These are phyloP conservation scores for Chironomus tepperi DNA, from an alignment of 1,140 invertebrate species.

Conservation along the genomic window DNA sequence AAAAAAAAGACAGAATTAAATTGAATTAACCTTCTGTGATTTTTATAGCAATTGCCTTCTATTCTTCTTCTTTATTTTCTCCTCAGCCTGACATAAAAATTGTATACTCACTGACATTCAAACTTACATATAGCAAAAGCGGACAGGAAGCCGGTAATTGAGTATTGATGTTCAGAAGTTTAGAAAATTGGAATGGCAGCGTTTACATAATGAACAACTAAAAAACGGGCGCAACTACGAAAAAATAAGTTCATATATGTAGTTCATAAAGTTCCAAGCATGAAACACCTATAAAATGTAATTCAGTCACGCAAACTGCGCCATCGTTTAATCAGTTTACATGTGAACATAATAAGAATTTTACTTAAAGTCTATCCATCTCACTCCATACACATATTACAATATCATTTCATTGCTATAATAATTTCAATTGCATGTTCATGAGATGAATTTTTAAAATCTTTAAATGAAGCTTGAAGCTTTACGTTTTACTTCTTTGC, in stretches of 20 bases:
- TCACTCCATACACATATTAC: too few relatives aligned
- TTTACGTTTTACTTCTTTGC: too few relatives aligned
- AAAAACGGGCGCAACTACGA: neutral
- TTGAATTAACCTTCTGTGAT: slow-evolving; percentile 22
- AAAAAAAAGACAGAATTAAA: neutral
- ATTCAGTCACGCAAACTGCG: slow-evolving; percentile 18
- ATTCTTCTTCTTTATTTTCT: neutral
- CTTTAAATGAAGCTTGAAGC: too few relatives aligned
- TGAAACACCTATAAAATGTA: slow-evolving; percentile 19
- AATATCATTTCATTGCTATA: too few relatives aligned
- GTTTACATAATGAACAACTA: neutral
- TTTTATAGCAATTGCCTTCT: neutral
- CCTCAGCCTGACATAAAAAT: neutral
- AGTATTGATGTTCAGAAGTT: slow-evolving; percentile 2
- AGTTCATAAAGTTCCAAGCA: slow-evolving; percentile 13
- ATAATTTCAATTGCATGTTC: too few relatives aligned
- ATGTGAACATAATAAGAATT: neutral
- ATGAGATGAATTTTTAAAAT: too few relatives aligned
- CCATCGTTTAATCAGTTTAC: neutral
- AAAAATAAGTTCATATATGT: neutral
- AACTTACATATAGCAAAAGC: neutral
- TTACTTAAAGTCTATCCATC: neutral
- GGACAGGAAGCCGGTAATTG: slow-evolving; percentile 17
- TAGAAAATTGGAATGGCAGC: slow-evolving; percentile 1
- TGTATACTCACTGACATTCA: neutral